These are phyloP conservation scores for Pristionchus fissidentatus DNA, from an alignment of 2,888 invertebrate species.

Conservation along the genomic window DNA sequence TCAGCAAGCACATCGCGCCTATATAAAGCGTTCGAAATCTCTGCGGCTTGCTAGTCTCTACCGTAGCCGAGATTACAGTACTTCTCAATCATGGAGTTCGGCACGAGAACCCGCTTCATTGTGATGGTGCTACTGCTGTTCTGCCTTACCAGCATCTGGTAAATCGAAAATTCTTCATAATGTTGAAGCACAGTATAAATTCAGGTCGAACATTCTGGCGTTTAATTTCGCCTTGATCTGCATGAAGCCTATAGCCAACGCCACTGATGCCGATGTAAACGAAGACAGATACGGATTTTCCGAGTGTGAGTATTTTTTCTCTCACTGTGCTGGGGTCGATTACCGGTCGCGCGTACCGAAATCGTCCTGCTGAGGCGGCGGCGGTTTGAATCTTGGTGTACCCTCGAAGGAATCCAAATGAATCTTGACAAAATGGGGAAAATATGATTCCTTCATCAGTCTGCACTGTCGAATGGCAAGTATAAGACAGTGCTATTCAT, in stretches of 20 bases:
- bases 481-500: too few relatives aligned
- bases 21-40: background rate
- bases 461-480: too few relatives aligned
- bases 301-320: background rate
- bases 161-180: too few relatives aligned
- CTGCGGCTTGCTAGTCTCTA: background rate
- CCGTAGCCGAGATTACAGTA: background rate
- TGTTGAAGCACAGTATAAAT: constrained; percentile 40
- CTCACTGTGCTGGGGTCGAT: too few relatives aligned
- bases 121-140: constrained; percentile 71
- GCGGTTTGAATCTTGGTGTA: too few relatives aligned
- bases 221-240: constrained; percentile 75
- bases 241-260: constrained; percentile 58
- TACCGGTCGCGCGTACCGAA: too few relatives aligned
- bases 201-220: constrained; percentile 72
- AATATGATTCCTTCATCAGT: too few relatives aligned
- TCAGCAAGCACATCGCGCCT: background rate
- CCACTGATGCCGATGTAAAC: background rate
- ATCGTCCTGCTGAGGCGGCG: too few relatives aligned
- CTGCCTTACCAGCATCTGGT: constrained; percentile 73
- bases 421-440: too few relatives aligned
- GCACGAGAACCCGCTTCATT: constrained; percentile 73
- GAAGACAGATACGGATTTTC: constrained; percentile 23
- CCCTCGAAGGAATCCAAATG: too few relatives aligned
- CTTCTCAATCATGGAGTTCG: constrained; percentile 35